A percentile compares a stretch with the other conserved stretches of the same genome.
phyloP scores from a whole-genome alignment of 2,888 invertebrate species.

The Lingula anatina region DNA sequence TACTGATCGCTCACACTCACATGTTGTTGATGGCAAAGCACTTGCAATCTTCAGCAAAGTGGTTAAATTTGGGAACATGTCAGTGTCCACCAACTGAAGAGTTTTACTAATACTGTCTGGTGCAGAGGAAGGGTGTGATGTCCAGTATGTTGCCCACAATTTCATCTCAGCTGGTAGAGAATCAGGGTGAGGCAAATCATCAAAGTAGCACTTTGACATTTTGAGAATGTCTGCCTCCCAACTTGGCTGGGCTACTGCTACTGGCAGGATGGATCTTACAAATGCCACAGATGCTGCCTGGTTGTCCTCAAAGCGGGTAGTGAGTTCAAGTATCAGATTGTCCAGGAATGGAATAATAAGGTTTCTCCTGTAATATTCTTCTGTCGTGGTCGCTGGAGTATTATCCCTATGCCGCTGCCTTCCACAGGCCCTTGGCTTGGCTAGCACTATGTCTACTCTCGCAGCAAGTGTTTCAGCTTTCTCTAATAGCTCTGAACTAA shows the following conservation, averaged over 20 bases:
- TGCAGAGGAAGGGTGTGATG: constrained; percentile 1
- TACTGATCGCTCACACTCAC: constrained; percentile 7
- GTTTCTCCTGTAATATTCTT: constrained; percentile 5
- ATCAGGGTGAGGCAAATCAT: neutral
- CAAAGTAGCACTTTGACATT: neutral
- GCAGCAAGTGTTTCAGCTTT: constrained; percentile 6
- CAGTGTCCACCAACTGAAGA: constrained; percentile 3
- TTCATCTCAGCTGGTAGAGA: constrained; percentile 1
- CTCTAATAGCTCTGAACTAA: constrained; percentile 6
- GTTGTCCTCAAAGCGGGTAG: constrained; percentile 4
- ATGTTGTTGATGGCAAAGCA: constrained; percentile 10
- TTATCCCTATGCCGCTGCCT: constrained; percentile 2
- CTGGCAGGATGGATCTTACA: neutral
- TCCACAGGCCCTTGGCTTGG: constrained; percentile 1
- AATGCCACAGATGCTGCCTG: too few relatives aligned
- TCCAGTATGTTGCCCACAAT: constrained; percentile 7
- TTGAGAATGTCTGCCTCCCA: too few relatives aligned
- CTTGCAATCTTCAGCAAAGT: constrained; percentile 1
- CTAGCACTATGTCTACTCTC: neutral
- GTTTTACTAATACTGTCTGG: constrained; percentile 2
- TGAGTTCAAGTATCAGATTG: constrained; percentile 7
- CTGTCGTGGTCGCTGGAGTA: constrained; percentile 4
- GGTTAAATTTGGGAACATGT: constrained; percentile 9
- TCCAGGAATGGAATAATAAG: constrained; percentile 7
- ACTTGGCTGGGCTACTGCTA: too few relatives aligned